Percentiles rank a stretch among this genome's conserved stretches.
These are phyloP conservation scores for Australoheros facetus DNA, from an alignment of 2,797 vertebrate genomes.

Conservation along the genomic window DNA sequence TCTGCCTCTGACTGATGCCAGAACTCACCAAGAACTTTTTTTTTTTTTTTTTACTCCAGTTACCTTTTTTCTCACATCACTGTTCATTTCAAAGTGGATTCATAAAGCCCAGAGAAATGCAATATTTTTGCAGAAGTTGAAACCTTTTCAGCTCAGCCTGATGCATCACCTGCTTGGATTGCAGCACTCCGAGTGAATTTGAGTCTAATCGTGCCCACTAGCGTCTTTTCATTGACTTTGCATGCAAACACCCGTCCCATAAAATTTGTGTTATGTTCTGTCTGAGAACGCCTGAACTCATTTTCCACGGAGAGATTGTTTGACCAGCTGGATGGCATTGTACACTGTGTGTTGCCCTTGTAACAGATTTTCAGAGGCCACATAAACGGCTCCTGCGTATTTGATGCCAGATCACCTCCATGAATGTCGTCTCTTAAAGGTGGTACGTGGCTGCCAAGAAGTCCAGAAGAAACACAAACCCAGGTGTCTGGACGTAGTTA, in stretches of 20 bases:
- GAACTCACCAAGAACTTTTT: background rate
- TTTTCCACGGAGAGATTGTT: background rate
- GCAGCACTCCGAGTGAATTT: background rate
- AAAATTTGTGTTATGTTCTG: background rate
- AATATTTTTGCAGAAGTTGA: background rate
- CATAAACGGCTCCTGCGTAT: background rate
- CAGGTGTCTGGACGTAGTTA: slow-evolving; percentile 34
- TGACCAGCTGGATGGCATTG: background rate
- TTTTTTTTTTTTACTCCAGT: background rate
- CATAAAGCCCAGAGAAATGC: background rate
- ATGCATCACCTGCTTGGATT: slow-evolving; percentile 5
- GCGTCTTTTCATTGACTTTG: background rate
- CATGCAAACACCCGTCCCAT: background rate
- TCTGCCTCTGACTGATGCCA: background rate
- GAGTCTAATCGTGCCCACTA: background rate
- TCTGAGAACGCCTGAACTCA: background rate
- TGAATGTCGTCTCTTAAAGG: slow-evolving; percentile 38
- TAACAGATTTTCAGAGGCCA: background rate
- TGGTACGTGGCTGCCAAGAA: slow-evolving; percentile 8
- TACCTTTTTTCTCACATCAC: background rate
- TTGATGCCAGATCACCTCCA: slow-evolving; percentile 20
- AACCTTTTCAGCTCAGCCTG: background rate
- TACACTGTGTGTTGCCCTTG: background rate
- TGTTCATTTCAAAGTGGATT: slow-evolving; percentile 14
- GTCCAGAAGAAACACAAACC: slow-evolving; percentile 1